Evolutionary conservation across 2,113 vertebrate genomes (phyloP).

Genomic region (Eulemur macaco): DNA sequence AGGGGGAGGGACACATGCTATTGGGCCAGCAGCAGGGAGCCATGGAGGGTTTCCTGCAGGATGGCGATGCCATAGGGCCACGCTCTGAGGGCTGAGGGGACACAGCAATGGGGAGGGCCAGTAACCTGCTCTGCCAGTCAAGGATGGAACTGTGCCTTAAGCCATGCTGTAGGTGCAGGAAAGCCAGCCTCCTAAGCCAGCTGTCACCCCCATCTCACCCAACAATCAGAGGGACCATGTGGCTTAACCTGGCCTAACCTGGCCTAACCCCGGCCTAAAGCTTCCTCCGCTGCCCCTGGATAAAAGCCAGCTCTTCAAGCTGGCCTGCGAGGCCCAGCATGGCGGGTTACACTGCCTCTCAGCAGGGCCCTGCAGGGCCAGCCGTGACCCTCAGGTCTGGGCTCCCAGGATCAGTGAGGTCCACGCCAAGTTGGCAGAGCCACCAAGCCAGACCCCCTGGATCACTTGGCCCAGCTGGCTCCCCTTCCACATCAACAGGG

Average conservation of each 20-base stretch:
- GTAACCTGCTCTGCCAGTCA: background rate
- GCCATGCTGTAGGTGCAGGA: fast-evolving
- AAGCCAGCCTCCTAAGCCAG: background rate
- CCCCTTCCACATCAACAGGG: slow-evolving; percentile 87
- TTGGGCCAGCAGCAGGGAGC: too few species aligned
- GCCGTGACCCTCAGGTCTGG: background rate
- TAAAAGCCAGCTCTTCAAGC: background rate
- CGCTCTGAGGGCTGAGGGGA: background rate
- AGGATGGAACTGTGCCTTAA: background rate
- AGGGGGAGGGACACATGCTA: too few species aligned
- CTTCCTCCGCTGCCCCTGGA: background rate
- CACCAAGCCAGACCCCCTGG: slow-evolving; percentile 79
- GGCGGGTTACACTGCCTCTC: background rate
- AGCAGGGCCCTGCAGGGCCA: background rate
- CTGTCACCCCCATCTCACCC: background rate
- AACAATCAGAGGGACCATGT: background rate
- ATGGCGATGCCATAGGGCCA: background rate
- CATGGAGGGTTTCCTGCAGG: background rate
- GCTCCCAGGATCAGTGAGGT: slow-evolving; percentile 84
- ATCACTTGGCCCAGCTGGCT: slow-evolving; percentile 86
- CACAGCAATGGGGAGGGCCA: background rate
- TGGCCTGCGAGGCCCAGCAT: background rate
- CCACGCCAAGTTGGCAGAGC: slow-evolving; percentile 79
- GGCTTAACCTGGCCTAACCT: fast-evolving
- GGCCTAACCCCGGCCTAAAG: fast-evolving